phyloP scores from a whole-genome alignment of 2,113 vertebrate genomes.

The Puffinus mauretanicus region DNA sequence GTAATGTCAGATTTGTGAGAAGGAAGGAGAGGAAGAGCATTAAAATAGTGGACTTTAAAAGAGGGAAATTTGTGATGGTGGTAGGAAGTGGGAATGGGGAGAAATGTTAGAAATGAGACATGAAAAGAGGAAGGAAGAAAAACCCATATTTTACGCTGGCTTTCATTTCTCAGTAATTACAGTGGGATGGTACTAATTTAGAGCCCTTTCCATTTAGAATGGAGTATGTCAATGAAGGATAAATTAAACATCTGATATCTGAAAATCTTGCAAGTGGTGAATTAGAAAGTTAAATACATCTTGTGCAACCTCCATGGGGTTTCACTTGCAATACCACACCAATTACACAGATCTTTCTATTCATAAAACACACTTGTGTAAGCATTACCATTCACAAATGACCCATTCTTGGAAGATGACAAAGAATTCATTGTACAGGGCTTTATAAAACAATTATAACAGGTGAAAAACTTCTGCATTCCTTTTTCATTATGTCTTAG shows the following conservation, averaged over 20 bases:
- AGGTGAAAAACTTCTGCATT: constrained; percentile 79
- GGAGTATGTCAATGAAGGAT: background rate
- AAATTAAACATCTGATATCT: constrained; percentile 55
- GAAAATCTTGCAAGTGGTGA: constrained; percentile 27
- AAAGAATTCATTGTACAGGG: constrained; percentile 64
- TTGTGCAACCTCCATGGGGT: constrained; percentile 39
- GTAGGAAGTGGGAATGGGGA: background rate
- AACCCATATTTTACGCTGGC: background rate
- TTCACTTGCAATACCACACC: constrained; percentile 30
- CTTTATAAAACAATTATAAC: constrained; percentile 71
- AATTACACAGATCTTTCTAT: constrained; percentile 59
- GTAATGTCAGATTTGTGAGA: background rate
- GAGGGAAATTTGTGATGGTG: background rate
- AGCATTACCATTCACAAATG: constrained; percentile 64
- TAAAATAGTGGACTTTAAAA: background rate
- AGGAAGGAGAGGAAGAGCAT: background rate
- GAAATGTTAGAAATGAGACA: background rate
- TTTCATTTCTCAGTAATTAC: constrained; percentile 9
- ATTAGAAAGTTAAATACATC: constrained; percentile 57
- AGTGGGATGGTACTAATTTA: background rate
- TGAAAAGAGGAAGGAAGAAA: background rate
- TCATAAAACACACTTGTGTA: constrained; percentile 55
- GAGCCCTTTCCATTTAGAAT: background rate
- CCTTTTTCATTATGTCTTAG: constrained; percentile 72
- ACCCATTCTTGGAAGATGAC: constrained; percentile 74